Percentiles rank a stretch among this genome's conserved stretches.
Conservation (phyloP, 2,797 vertebrate species). For the Mormyrus proboscirostris region DNA sequence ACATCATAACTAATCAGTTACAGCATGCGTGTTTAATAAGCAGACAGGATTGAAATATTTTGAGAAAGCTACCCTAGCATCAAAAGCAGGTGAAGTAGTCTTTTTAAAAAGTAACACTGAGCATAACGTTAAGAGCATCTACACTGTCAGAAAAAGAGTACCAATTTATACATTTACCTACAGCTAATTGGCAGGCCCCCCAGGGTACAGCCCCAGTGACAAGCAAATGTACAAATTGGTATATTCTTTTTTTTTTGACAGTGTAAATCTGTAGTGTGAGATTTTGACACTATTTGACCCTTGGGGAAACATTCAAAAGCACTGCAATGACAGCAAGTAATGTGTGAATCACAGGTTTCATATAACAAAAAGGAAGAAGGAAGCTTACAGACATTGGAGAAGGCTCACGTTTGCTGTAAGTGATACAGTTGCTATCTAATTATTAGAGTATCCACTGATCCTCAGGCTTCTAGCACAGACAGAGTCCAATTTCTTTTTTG, state of each 20-base stretch:
- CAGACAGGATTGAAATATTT: neutral
- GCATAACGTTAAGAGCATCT: neutral
- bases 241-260: neutral
- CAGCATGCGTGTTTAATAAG: neutral
- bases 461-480: neutral
- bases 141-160: neutral
- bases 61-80: neutral
- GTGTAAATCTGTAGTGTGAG: neutral
- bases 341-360: neutral
- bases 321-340: neutral
- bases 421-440: neutral
- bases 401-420: neutral
- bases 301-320: neutral
- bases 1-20: neutral
- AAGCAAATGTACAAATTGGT: neutral
- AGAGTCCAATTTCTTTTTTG: neutral
- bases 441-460: neutral
- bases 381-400: neutral
- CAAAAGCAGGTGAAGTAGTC: neutral
- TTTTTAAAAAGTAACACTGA: neutral
- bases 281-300: neutral
- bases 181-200: neutral
- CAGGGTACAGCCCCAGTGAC: neutral
- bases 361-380: neutral
- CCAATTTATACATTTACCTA: no score